These are phyloP conservation scores for Drosophila punjabiensis DNA, from an alignment of 1,140 invertebrate species.

Conservation along the genomic window DNA sequence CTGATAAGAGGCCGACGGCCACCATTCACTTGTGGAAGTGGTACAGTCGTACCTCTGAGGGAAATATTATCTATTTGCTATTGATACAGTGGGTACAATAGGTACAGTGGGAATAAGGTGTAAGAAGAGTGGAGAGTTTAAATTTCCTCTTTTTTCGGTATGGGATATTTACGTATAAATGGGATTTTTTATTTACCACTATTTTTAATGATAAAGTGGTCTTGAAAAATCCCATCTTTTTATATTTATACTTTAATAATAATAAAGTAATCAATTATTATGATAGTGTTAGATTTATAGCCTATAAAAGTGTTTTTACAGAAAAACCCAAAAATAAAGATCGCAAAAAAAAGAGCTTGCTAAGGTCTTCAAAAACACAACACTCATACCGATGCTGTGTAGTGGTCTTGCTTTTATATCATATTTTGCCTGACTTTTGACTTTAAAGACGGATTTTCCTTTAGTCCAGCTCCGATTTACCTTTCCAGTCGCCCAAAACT, in stretches of 20 bases:
- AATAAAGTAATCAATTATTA: no score
- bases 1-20: conserved; percentile 48
- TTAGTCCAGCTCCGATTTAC: neutral
- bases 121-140: neutral
- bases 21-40: conserved; percentile 13
- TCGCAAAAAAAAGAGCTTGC: no score
- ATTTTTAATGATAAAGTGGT: no score
- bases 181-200: no score
- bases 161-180: neutral
- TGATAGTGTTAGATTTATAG: no score
- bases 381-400: no score
- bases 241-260: no score
- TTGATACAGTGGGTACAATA: neutral
- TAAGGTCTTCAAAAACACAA: no score
- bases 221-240: no score
- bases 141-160: neutral
- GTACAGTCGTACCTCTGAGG: conserved; percentile 32
- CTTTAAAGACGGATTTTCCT: neutral
- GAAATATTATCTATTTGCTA: neutral
- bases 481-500: neutral
- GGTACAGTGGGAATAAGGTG: neutral
- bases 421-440: neutral
- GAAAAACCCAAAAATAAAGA: no score
- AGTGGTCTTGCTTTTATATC: no score
- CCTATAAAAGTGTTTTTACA: no score